phyloP scores from a whole-genome alignment of 2,888 invertebrate species.

The Magallana nippona region DNA sequence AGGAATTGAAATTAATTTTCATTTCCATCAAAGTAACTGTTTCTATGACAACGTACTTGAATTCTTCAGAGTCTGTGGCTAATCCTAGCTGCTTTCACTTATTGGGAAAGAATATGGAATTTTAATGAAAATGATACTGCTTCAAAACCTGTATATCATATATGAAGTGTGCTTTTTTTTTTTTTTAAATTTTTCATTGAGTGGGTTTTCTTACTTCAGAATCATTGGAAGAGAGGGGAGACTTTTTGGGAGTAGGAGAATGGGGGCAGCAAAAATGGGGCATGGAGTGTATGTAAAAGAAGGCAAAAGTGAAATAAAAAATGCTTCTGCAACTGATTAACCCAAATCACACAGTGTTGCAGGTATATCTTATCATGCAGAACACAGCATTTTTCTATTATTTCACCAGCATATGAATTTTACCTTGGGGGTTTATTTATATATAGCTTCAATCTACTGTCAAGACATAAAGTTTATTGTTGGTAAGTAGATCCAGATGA shows the following conservation, averaged over 20 bases:
- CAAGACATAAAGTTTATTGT: constrained; percentile 24
- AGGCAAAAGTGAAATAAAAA: no score
- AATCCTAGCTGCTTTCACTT: not conserved
- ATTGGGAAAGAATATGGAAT: not conserved
- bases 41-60: constrained; percentile 23
- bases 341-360: no score
- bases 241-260: no score
- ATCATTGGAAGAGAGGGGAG: no score
- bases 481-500: constrained; percentile 23
- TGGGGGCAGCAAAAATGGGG: no score
- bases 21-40: constrained; percentile 1
- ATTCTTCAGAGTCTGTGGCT: not conserved
- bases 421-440: not conserved
- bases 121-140: constrained; percentile 16
- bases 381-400: not conserved
- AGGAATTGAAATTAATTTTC: constrained; percentile 30
- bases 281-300: no score
- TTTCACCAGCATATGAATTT: not conserved
- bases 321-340: no score
- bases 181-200: not conserved
- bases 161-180: not conserved
- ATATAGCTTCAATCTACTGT: constrained; percentile 8
- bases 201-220: not conserved
- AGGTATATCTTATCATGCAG: no score
- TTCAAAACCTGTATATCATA: not conserved